Evolutionary conservation across 2,797 vertebrate species (phyloP).

Genomic region (Hydrocynus forskahlii): DNA sequence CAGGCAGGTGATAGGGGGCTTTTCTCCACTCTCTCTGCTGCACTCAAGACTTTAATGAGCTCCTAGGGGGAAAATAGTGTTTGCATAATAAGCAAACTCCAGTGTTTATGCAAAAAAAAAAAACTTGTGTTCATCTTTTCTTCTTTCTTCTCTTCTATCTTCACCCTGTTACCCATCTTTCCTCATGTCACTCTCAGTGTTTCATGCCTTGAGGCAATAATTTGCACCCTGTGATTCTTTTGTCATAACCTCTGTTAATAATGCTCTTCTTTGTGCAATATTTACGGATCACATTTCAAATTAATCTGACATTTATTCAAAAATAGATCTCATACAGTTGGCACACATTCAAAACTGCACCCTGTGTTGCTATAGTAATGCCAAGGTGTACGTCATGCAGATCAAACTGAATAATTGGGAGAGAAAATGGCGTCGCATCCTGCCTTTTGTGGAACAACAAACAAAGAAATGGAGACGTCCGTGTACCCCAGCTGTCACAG

Average conservation of each 20-base stretch:
- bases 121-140: conserved; percentile 57
- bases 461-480: background rate
- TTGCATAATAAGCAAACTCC: conserved; percentile 77
- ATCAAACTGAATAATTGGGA: background rate
- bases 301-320: background rate
- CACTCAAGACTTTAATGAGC: conserved; percentile 80
- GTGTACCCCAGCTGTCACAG: background rate
- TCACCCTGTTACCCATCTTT: conserved; percentile 14
- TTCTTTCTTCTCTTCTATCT: conserved; percentile 27
- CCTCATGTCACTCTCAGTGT: conserved; percentile 16
- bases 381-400: background rate
- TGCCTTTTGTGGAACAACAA: conserved; percentile 7
- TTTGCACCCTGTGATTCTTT: conserved; percentile 9
- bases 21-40: conserved; percentile 71
- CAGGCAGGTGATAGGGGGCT: conserved; percentile 70
- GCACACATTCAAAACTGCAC: background rate
- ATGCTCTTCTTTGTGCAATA: conserved; percentile 10
- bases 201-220: conserved; percentile 13
- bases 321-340: background rate
- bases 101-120: conserved; percentile 65
- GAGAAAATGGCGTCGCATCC: too few relatives aligned
- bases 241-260: conserved; percentile 20
- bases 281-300: background rate
- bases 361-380: background rate
- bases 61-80: conserved; percentile 76